Evolutionary conservation across 2,113 vertebrate species (phyloP).

Genomic region (Odobenus rosmarus): DNA sequence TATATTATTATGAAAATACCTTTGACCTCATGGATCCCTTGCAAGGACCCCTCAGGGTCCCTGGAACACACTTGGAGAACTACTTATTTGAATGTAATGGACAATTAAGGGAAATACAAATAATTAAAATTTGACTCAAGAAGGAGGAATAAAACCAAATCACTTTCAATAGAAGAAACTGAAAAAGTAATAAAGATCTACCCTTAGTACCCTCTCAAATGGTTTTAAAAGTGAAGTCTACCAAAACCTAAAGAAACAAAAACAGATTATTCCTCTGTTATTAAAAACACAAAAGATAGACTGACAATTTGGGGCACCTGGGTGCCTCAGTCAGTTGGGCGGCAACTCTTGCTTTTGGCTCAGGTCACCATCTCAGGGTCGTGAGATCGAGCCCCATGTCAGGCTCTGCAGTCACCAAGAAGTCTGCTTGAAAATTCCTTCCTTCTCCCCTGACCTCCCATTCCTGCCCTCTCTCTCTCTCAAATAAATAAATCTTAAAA

Average conservation of each 20-base stretch:
- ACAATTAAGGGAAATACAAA: not conserved
- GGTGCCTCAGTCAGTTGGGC: not conserved
- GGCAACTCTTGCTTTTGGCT: not conserved
- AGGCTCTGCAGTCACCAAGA: not conserved
- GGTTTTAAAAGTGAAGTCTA: not conserved
- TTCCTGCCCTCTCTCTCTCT: not conserved
- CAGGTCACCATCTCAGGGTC: not conserved
- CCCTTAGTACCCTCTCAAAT: not conserved
- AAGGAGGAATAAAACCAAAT: not conserved
- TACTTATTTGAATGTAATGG: not conserved
- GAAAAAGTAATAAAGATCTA: not conserved
- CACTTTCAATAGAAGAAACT: not conserved
- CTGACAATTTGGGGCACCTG: not conserved
- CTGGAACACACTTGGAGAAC: not conserved
- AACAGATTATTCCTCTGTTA: not conserved
- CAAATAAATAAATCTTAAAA: not conserved
- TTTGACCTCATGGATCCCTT: not conserved
- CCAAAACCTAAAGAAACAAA: not conserved
- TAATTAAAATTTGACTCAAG: constrained; percentile 12
- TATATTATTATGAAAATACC: constrained; percentile 22
- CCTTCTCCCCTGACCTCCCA: not conserved
- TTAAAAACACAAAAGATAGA: not conserved
- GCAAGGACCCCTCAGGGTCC: not conserved
- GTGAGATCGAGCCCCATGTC: not conserved
- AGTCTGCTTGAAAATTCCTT: not conserved